Conservation (phyloP, 2,797 vertebrate genomes). For the Brachyrhaphis roseni region DNA sequence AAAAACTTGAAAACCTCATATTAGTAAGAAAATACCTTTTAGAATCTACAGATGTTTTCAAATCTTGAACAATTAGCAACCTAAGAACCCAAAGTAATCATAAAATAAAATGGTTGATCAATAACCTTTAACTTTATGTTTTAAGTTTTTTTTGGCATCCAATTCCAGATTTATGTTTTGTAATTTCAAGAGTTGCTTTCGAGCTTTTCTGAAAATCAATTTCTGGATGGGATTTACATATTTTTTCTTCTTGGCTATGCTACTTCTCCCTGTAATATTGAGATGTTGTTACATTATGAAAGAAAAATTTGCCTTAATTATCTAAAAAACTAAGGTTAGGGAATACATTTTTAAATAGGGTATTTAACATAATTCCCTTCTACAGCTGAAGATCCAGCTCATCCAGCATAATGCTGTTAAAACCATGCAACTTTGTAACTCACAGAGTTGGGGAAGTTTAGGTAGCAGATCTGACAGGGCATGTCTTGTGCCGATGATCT, state of each 20-base stretch:
- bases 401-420: neutral
- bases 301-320: slow-evolving; percentile 6
- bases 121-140: neutral
- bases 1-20: neutral
- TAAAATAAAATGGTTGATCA: neutral
- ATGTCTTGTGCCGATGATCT: slow-evolving; percentile 98
- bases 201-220: neutral
- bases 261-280: neutral
- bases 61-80: neutral
- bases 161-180: neutral
- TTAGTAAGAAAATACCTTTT: neutral
- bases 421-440: slow-evolving; percentile 82
- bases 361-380: neutral
- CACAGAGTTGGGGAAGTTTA: slow-evolving; percentile 98
- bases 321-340: neutral
- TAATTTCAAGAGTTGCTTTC: neutral
- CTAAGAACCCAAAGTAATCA: neutral
- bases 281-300: neutral
- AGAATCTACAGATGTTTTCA: neutral
- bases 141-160: neutral
- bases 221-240: neutral
- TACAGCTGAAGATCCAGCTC: neutral
- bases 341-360: neutral
- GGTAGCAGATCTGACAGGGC: slow-evolving; percentile 99
- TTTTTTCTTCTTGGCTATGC: neutral